Percentiles rank a stretch among this genome's conserved stretches.
Evolutionary conservation across 2,888 invertebrate species (phyloP).

Genomic region (Arge pagana): DNA sequence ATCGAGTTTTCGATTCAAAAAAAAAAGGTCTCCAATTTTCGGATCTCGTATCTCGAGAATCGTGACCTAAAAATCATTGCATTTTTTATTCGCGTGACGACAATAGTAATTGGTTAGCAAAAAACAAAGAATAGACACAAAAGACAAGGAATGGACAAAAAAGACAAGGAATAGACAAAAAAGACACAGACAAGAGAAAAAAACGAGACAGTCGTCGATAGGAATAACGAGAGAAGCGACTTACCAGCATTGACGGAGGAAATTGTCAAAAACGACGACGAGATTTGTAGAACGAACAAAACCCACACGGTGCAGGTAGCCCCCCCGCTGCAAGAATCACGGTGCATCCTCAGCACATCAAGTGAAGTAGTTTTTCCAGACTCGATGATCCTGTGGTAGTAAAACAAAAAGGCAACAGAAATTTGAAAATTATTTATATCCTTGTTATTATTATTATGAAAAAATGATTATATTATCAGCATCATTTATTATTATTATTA

Average conservation of each 20-base stretch:
- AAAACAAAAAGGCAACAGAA: slow-evolving; percentile 29
- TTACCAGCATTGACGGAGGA: slow-evolving; percentile 40
- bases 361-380: slow-evolving; percentile 42
- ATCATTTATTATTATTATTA: no score
- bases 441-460: slow-evolving; percentile 28
- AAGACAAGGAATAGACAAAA: background rate
- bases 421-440: slow-evolving; percentile 26
- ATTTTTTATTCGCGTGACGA: no score
- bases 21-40: no score
- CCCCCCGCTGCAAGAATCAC: slow-evolving; percentile 51
- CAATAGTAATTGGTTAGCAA: no score
- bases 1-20: no score
- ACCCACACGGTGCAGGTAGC: slow-evolving; percentile 49
- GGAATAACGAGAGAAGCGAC: no score
- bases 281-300: slow-evolving; percentile 47
- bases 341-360: slow-evolving; percentile 56
- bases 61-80: no score
- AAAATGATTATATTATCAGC: no score
- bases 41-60: no score
- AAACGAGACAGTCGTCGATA: background rate
- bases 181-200: background rate
- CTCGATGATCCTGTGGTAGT: slow-evolving; percentile 35
- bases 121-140: background rate
- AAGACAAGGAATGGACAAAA: background rate
- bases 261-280: slow-evolving; percentile 39